Percentiles rank a stretch among this genome's conserved stretches.
These are phyloP conservation scores for Syrphus vitripennis DNA, from an alignment of 2,888 invertebrate species.

Conservation along the genomic window DNA sequence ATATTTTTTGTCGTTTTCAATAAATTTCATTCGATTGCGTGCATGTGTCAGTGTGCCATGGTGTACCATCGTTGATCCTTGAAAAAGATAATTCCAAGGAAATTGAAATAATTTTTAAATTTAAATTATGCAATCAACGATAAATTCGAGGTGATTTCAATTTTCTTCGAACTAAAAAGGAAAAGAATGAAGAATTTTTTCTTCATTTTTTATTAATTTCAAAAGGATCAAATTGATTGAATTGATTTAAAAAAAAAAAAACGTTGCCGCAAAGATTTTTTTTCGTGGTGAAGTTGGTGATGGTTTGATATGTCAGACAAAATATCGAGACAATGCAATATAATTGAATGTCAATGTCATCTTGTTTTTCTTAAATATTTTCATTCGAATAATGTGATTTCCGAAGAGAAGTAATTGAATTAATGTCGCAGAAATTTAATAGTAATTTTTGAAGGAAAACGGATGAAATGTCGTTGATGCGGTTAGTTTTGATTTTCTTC, in stretches of 20 bases:
- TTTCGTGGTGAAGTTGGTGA: not conserved
- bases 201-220: not conserved
- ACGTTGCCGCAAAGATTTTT: not conserved
- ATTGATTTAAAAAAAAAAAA: conserved; percentile 13
- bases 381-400: not conserved
- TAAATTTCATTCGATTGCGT: not conserved
- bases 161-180: not conserved
- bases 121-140: conserved; percentile 51
- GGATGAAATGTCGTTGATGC: too few relatives aligned
- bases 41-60: not conserved
- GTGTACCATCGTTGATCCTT: not conserved
- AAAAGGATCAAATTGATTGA: not conserved
- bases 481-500: too few relatives aligned
- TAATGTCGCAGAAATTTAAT: conserved; percentile 19
- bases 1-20: conserved; percentile 3
- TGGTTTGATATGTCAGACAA: not conserved
- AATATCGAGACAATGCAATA: not conserved
- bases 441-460: not conserved
- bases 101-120: conserved; percentile 50
- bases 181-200: not conserved
- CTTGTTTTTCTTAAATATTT: not conserved
- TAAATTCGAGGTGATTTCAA: conserved; percentile 41
- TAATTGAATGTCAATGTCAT: conserved; percentile 50
- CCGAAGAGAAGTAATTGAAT: conserved; percentile 21
- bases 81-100: conserved; percentile 9